Base-by-base conservation (phyloP, 2,888 invertebrate species). In the Chaitophorus viminalis region DNA sequence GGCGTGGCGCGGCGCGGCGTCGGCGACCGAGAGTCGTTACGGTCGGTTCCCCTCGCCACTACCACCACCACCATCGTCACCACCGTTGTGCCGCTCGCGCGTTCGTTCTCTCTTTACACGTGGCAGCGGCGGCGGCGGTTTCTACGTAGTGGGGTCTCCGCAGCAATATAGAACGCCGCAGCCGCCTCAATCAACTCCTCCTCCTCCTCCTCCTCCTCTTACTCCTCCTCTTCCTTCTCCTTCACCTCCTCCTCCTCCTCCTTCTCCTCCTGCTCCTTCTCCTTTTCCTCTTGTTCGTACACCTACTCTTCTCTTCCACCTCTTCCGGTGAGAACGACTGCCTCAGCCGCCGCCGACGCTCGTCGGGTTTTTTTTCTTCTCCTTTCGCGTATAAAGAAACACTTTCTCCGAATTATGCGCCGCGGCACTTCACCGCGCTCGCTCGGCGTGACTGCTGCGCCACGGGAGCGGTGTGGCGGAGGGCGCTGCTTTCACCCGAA, bases 401-500 rank as follows among this genome's bases (percentile, higher is more conserved):
- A 87, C 86, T 87, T 87, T 87, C 86, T 79, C 86, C 79, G 79
- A 79, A 74, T 79, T 60, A 79, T 79, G 46, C 54, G 54, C 52
- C 77, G 52, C 52, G 78, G 29, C 36, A 46, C 46, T 46, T 46
- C 46, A 46, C 46, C 33, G 78, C 31, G n/a, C 33, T 46, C 17
- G 68, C 65, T 36, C 46, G 0, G 31, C 33, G 36, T 0, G 39
- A 0, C 3, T 52, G 85, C 31, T n/a, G n/a, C n/a, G n/a, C n/a
- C n/a, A n/a, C n/a, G n/a, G n/a, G 76, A 11, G 54, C 2, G 65
- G 21, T 39, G 31, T 3, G 70, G 46, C 17, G 68, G 36, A 29
- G 78, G 39, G 78, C 52, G 86, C 39, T 33, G 79, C 86, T 87
- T 87, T 87, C 86, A 87, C 86, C 86, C 78, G 72, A 79, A 87